Conservation (phyloP, 64 coral and sea anemone genomes). For the Montipora foliosa region DNA sequence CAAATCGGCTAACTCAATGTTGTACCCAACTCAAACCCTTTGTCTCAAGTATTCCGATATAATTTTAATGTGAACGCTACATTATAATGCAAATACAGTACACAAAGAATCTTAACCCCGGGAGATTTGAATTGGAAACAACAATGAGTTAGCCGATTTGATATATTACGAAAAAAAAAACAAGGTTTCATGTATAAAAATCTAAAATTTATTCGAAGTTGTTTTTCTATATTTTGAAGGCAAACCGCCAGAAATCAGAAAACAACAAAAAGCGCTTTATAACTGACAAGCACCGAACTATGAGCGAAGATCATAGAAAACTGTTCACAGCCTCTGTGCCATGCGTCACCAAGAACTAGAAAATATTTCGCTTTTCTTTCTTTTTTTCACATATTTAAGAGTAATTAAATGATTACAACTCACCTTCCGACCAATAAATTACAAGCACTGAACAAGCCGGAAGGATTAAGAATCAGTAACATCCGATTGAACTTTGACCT, state of each 20-base stretch:
- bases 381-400: conserved; percentile 36
- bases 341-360: conserved; percentile 38
- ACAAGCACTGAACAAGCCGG: conserved; percentile 6
- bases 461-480: conserved; percentile 29
- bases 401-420: conserved; percentile 53
- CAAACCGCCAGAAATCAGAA: conserved; percentile 35
- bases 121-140: too few relatives aligned
- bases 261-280: conserved; percentile 6
- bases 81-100: too few relatives aligned
- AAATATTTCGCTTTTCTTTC: conserved; percentile 8
- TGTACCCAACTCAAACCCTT: too few relatives aligned
- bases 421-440: conserved; percentile 52
- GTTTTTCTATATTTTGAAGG: conserved; percentile 28
- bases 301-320: conserved; percentile 15
- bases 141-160: too few relatives aligned
- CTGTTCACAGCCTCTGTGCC: conserved; percentile 14
- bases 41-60: too few relatives aligned
- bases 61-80: too few relatives aligned
- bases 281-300: conserved; percentile 43
- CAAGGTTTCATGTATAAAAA: conserved; percentile 14
- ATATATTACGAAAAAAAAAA: background rate
- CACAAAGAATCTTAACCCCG: too few relatives aligned
- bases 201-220: conserved; percentile 53
- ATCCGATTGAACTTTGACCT: conserved; percentile 1
- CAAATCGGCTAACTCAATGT: too few relatives aligned